Base-by-base conservation (phyloP, 2,888 invertebrate genomes). In the Diogma glabrata region DNA sequence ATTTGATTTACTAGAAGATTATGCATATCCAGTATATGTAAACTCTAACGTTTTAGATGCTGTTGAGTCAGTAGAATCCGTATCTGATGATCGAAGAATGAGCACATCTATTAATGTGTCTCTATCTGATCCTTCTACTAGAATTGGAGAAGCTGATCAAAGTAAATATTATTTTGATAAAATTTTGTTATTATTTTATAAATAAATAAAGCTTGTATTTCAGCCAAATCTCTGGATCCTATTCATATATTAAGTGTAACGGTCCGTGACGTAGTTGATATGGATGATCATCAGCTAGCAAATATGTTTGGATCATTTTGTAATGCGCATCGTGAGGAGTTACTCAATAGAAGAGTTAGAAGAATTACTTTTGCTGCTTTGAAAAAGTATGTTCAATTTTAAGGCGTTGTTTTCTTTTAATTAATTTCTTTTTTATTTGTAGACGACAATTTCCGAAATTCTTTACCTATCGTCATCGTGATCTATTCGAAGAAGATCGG, bases 191-290 rank as follows among this genome's bases (percentile, higher is more conserved):
- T 10, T 48, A 19, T 33, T 33, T 22, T n/a, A 26, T 40, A 17
- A 26, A 19, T 47, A 26, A 47, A 19, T 9, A n/a, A 28, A 17
- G 47, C 24, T 17, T 19, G 50, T 36, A 43, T 56, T 61, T 24
- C 51, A 72, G 69, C 66, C 47, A 64, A 63, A 53, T 68, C 78
- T 0, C 74, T 79, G 16, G 95, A 95, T 61, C 94, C 95, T 0
- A 90, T 93, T 57, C 93, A 95, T 68, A 95, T 96, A 58, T 72
- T 95, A 33, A 93, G 93, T 72, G 84, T 95, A 6, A 92, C 92
- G 2, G 82, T 95, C 3, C 81, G 82, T 10, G 87, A 88, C 63
- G 76, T 78, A 47, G 86, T 85, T 1, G 85, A 87, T 63, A 78
- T 83, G 61, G 90, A 92, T 61, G 93, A 94, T 67, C 46, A 65